phyloP scores from a whole-genome alignment of 2,113 vertebrate genomes.

The Trogon melanurus region DNA sequence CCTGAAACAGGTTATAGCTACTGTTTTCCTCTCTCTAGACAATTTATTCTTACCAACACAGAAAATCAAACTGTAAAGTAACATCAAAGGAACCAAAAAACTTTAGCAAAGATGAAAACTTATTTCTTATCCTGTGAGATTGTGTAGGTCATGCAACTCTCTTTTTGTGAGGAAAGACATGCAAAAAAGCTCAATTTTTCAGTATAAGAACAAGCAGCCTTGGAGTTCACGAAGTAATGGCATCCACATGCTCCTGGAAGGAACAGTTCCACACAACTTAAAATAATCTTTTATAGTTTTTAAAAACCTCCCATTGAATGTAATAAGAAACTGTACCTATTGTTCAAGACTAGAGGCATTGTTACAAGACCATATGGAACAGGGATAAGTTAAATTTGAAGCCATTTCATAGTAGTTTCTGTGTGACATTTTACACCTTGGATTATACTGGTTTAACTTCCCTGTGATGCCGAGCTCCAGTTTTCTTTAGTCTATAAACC shows the following conservation, averaged over 20 bases:
- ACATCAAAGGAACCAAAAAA: not conserved
- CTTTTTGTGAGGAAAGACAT: not conserved
- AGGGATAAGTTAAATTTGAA: not conserved
- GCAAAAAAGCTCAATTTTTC: not conserved
- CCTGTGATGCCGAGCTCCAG: not conserved
- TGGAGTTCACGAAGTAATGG: not conserved
- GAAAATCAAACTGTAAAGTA: not conserved
- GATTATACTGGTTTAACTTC: slow-evolving; percentile 22
- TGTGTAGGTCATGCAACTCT: not conserved
- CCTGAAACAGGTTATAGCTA: not conserved
- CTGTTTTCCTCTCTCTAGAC: not conserved
- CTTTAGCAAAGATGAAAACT: not conserved
- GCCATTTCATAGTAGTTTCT: slow-evolving; percentile 13
- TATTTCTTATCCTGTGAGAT: not conserved
- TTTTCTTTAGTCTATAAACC: slow-evolving; percentile 26
- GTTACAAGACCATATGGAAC: not conserved
- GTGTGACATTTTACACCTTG: slow-evolving; percentile 18
- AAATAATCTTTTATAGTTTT: slow-evolving; percentile 36
- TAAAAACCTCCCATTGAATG: not conserved
- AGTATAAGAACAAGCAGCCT: not conserved
- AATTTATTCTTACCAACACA: not conserved
- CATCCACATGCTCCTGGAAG: slow-evolving; percentile 40
- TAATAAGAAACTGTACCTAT: not conserved
- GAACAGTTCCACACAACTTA: not conserved
- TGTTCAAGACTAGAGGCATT: not conserved